Percentiles rank a stretch among this genome's conserved stretches.
Evolutionary conservation across 2,113 vertebrate genomes (phyloP).

Genomic region (Neotoma lepida): DNA sequence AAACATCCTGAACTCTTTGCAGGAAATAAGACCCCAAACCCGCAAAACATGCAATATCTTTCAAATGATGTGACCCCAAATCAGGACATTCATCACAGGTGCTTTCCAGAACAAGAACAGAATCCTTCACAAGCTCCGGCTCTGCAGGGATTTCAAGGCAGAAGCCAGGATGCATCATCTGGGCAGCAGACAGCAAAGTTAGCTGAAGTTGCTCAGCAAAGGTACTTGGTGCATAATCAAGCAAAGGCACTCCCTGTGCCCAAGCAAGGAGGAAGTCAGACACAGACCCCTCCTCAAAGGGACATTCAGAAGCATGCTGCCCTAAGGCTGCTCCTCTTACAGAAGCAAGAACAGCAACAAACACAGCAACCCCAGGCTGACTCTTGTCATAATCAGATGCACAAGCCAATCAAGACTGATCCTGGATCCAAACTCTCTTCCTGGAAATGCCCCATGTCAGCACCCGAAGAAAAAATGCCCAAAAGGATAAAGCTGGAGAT

Average conservation of each 20-base stretch:
- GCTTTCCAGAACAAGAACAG: slow-evolving; percentile 85
- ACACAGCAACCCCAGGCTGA: slow-evolving; percentile 83
- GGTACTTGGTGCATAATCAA: slow-evolving; percentile 84
- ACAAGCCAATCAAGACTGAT: slow-evolving; percentile 89
- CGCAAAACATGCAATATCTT: slow-evolving; percentile 86
- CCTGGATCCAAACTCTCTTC: slow-evolving; percentile 85
- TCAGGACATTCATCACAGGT: slow-evolving; percentile 84
- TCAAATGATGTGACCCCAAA: slow-evolving; percentile 86
- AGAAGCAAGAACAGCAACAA: slow-evolving; percentile 91
- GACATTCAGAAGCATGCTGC: slow-evolving; percentile 93
- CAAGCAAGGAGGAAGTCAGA: slow-evolving; percentile 78
- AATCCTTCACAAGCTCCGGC: slow-evolving; percentile 75
- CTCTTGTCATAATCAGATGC: slow-evolving; percentile 77
- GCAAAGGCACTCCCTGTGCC: slow-evolving; percentile 84
- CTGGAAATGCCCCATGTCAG: slow-evolving; percentile 79
- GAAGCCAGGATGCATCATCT: slow-evolving; percentile 67
- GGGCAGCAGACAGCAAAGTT: slow-evolving; percentile 72
- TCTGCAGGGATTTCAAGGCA: slow-evolving; percentile 80
- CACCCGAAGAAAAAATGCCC: slow-evolving; percentile 84
- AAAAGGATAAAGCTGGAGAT: slow-evolving; percentile 91
- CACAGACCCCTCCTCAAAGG: slow-evolving; percentile 83
- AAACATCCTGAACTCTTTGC: slow-evolving; percentile 72
- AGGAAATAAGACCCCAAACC: slow-evolving; percentile 80
- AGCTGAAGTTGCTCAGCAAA: slow-evolving; percentile 77
- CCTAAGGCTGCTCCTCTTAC: slow-evolving; percentile 92